phyloP scores from a whole-genome alignment of 2,797 vertebrate genomes.

The Lycodopsis pacificus region DNA sequence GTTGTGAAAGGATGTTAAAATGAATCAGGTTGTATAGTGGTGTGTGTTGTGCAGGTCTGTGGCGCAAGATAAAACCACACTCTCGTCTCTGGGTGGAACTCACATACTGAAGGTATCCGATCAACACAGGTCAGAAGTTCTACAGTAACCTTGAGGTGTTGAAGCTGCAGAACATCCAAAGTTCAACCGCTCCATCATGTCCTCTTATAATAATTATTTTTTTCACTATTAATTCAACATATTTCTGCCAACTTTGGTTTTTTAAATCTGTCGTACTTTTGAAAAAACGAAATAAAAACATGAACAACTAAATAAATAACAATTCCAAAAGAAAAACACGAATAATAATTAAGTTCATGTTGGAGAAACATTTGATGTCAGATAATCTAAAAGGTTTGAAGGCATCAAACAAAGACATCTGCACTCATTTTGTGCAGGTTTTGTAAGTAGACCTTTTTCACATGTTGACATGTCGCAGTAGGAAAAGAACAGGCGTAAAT shows the following conservation, averaged over 20 bases:
- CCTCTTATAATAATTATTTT: not conserved
- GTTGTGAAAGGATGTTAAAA: slow-evolving; percentile 56
- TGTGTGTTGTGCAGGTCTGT: slow-evolving; percentile 73
- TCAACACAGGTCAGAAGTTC: slow-evolving; percentile 86
- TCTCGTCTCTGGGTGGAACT: slow-evolving; percentile 85
- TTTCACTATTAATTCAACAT: not conserved
- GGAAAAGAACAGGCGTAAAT: too few species aligned
- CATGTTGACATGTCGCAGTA: too few species aligned
- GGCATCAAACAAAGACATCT: too few species aligned
- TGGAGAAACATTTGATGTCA: too few species aligned
- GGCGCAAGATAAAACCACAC: slow-evolving; percentile 82
- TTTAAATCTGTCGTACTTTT: not conserved
- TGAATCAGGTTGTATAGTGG: not conserved
- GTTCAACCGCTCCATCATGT: slow-evolving; percentile 81
- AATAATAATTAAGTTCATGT: too few species aligned
- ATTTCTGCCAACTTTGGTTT: not conserved
- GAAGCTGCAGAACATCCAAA: slow-evolving; percentile 88
- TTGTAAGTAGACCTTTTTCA: too few species aligned
- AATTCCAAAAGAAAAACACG: not conserved
- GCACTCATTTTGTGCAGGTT: too few species aligned
- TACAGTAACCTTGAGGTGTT: slow-evolving; percentile 82
- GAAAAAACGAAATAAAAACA: too few species aligned
- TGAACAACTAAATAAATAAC: too few species aligned
- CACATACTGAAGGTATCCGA: slow-evolving; percentile 88
- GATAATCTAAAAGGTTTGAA: too few species aligned